Evolutionary conservation across 2,113 vertebrate genomes (phyloP), one percentile per base, ranked within the genome.

Genomic region (Bujurquina vittata): DNA sequence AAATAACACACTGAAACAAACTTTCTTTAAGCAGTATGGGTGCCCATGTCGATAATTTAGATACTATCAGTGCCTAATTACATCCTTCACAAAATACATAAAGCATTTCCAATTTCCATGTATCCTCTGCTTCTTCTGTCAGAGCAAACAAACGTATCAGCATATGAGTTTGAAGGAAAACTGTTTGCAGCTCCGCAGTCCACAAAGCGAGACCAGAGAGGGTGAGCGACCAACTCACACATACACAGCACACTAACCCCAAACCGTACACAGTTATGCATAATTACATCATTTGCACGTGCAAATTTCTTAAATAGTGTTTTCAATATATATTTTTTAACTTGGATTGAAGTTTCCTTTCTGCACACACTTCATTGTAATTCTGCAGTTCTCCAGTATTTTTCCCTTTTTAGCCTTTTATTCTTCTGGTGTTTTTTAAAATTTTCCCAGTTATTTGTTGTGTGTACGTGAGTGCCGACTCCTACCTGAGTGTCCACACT

Each of bases 151-250:
- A 79, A 95, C 96, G 92, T 97, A 97, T 94, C 97, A 98, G 84
- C 98, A 99, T 84, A 93, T 98, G 95, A 99, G 98, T 94, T 92
- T 99, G 54, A 98, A 98, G 94, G 98, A 99, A 93, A 99, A 97
- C 94, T 96, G 96, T 95, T 93, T 97, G 63, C 97, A 96, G 78
- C 96, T 96, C 0, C 96, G 97, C 94, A 96, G 95, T 91, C 89
- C 96, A 56, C 90, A 95, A 67, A 92, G 92, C 18, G 97, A 98
- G 82, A 95, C 94, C 37, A 97, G 97, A 92, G 98, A 99, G 89
- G 97, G 98, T 99, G 92, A 96, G 97, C 54, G 55, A 67, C 43
- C 61, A 10, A 81, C 62, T 65, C 40, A 56, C 22, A 75, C 20
- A 31, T 18, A 55, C 61, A 54, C 20, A 75, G 57, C 61, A 74